These are phyloP conservation scores for human (Homo sapiens) DNA, from an alignment of 2,113 vertebrate species.

Conservation along the genomic window GRCh38 chrX:102930501-102931000, in stretches of 20 bases:
- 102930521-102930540: neutral
- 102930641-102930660: neutral
- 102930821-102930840: neutral
- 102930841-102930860: neutral
- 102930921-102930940: neutral
- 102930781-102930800: neutral
- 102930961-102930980: neutral
- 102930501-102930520: neutral
- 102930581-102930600: neutral
- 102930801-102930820: neutral
- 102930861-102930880: neutral
- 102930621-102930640: neutral
- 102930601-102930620: neutral
- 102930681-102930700: neutral
- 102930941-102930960: neutral
- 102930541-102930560: neutral
- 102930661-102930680: neutral
- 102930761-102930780: neutral
- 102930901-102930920: neutral
- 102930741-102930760: neutral
- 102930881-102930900: neutral
- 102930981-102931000: neutral
- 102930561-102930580: neutral
- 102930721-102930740: neutral
- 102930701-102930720: neutral